phyloP scores from a whole-genome alignment of 2,113 vertebrate genomes.

The Clarias gariepinus region DNA sequence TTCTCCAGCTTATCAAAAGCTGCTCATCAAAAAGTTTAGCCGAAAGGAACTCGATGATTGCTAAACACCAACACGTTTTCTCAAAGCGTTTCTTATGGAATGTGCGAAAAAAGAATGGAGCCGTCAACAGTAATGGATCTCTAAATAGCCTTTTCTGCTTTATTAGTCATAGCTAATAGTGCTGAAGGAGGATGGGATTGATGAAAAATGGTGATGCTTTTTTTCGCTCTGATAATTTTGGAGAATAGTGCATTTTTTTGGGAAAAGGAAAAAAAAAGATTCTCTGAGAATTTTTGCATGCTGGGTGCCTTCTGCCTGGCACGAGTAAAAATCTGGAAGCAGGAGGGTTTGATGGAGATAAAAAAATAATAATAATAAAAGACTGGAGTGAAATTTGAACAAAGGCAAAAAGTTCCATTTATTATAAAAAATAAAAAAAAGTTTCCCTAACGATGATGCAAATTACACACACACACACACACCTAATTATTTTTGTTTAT shows the following conservation, averaged over 20 bases:
- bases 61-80: not conserved
- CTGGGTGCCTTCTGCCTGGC: constrained; percentile 67
- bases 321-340: constrained; percentile 59
- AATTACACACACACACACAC: constrained; percentile 13
- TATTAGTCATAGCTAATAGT: constrained; percentile 79
- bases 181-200: constrained; percentile 68
- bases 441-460: constrained; percentile 53
- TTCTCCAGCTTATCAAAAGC: not conserved
- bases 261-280: constrained; percentile 59
- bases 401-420: constrained; percentile 52
- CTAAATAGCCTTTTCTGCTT: constrained; percentile 79
- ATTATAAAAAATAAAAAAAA: constrained; percentile 55
- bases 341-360: constrained; percentile 64
- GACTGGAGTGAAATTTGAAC: constrained; percentile 50
- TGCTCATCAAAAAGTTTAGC: not conserved
- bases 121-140: constrained; percentile 73
- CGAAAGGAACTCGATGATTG: not conserved
- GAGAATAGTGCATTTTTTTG: constrained; percentile 56
- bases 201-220: constrained; percentile 61
- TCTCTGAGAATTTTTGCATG: constrained; percentile 70
- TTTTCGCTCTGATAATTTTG: constrained; percentile 65
- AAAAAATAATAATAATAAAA: constrained; percentile 63
- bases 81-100: not conserved
- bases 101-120: constrained; percentile 62
- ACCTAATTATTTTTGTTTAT: too few relatives aligned